A percentile compares a stretch with the other conserved stretches of the same genome.
Evolutionary conservation across 1,140 invertebrate genomes (phyloP).

Genomic region (Mesaphorura yosii): DNA sequence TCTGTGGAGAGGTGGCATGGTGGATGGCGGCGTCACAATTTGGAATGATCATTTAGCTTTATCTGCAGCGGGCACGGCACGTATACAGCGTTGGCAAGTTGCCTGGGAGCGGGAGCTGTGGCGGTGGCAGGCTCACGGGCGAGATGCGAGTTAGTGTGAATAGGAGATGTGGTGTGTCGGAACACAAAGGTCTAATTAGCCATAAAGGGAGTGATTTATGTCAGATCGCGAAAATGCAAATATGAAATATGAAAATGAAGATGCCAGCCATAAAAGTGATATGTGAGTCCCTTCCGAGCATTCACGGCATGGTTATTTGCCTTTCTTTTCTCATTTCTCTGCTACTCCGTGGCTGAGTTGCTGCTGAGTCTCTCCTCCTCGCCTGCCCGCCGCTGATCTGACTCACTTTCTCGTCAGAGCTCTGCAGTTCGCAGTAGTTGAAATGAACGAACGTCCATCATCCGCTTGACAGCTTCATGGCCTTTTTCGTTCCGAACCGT

Average conservation of each 20-base stretch:
- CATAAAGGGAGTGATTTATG: conserved; percentile 31
- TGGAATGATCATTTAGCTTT: too few species aligned
- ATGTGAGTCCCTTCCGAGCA: conserved; percentile 18
- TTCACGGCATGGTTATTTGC: too few species aligned
- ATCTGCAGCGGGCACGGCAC: too few species aligned
- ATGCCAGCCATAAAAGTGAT: conserved; percentile 29
- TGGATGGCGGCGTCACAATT: too few species aligned
- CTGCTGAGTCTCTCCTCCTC: too few species aligned
- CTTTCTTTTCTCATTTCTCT: too few species aligned
- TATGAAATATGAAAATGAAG: conserved; percentile 30
- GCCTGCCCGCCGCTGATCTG: conserved; percentile 19
- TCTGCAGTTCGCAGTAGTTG: too few species aligned
- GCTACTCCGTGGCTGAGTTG: too few species aligned
- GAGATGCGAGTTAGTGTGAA: conserved; percentile 21
- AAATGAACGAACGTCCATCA: conserved; percentile 32
- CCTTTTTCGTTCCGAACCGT: conserved; percentile 24
- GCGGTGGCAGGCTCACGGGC: conserved; percentile 10
- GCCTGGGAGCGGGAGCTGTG: background rate
- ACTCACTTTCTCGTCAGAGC: conserved; percentile 29
- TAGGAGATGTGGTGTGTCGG: conserved; percentile 29
- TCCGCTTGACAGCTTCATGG: conserved; percentile 26
- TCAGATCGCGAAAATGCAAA: conserved; percentile 30
- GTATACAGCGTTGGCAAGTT: background rate
- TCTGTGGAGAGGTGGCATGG: too few species aligned
- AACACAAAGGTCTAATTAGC: conserved; percentile 31